Conservation (phyloP, 2,113 vertebrate genomes). For the Stegostoma tigrinum region DNA sequence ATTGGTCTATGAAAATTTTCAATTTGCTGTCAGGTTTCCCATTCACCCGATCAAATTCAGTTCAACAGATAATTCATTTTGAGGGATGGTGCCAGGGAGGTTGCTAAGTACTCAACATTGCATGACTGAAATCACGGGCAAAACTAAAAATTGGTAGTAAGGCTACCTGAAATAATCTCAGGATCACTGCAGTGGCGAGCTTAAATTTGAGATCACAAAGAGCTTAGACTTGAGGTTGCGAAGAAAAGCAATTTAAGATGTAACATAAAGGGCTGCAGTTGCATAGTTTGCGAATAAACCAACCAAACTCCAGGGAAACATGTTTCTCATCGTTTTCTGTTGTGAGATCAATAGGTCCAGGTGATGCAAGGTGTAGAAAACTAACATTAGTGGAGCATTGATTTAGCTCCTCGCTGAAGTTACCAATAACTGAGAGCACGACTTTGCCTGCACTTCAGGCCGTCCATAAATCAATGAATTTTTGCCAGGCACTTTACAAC, state of each 20-base stretch:
- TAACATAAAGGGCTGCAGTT: neutral
- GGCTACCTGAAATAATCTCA: neutral
- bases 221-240: too few species aligned
- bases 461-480: neutral
- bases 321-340: neutral
- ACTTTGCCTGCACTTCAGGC: neutral
- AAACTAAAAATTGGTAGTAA: neutral
- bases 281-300: neutral
- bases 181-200: neutral
- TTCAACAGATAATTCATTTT: neutral
- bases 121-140: neutral
- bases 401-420: conserved; percentile 12
- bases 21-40: too few species aligned
- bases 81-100: too few species aligned
- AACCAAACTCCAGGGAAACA: neutral
- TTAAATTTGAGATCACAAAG: neutral
- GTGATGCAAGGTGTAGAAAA: conserved; percentile 26
- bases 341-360: neutral
- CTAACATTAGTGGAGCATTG: conserved; percentile 14
- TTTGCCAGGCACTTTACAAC: neutral
- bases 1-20: too few species aligned
- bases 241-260: neutral
- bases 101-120: neutral
- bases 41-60: too few species aligned
- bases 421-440: neutral